Conservation (phyloP, 2,113 vertebrate species). For the Rhabdomys dilectus region DNA sequence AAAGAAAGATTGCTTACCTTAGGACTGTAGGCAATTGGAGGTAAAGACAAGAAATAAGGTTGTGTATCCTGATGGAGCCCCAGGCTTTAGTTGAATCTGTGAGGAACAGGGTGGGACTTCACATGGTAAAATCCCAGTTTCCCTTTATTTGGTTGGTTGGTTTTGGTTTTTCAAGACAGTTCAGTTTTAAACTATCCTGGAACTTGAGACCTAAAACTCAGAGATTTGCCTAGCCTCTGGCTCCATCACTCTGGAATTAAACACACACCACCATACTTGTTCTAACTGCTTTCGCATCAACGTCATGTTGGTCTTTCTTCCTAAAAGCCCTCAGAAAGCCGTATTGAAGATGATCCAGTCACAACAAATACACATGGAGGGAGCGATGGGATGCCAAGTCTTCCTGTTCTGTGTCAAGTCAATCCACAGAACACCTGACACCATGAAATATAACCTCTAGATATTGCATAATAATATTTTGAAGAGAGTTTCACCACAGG, state of each 20-base stretch:
- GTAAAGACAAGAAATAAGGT: neutral
- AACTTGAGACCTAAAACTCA: neutral
- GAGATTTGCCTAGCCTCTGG: neutral
- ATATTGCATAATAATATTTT: neutral
- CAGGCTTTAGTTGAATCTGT: too few relatives aligned
- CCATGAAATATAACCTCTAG: slow-evolving; percentile 25
- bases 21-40: neutral
- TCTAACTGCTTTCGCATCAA: neutral
- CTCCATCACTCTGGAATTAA: neutral
- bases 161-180: neutral
- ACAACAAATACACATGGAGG: neutral
- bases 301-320: neutral
- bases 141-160: neutral
- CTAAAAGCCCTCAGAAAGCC: slow-evolving; percentile 27
- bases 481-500: neutral
- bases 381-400: neutral
- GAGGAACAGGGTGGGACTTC: neutral
- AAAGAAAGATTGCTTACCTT: neutral
- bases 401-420: slow-evolving; percentile 23
- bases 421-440: neutral
- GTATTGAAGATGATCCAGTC: neutral
- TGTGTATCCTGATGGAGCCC: too few relatives aligned
- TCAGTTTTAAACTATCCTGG: neutral
- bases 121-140: neutral
- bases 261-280: neutral